Evolutionary conservation across 2,113 vertebrate genomes (phyloP), one percentile per base, ranked within the genome.

Genomic region (Talpa occidentalis): DNA sequence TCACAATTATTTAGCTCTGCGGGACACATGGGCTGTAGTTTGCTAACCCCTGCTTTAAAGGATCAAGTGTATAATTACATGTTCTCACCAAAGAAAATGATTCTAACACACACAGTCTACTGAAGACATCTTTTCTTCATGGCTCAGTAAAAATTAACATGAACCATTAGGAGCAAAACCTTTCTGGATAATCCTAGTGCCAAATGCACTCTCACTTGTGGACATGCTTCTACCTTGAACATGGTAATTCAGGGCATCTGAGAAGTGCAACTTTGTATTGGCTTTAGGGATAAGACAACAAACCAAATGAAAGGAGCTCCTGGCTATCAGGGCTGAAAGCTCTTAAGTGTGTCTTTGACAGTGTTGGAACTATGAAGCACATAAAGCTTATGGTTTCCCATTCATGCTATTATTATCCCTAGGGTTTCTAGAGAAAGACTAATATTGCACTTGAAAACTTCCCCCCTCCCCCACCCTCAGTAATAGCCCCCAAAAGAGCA

Each of bases 401-500:
- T 87, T 64, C 42, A 73, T 44, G 64, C 28, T 93, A 49, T 67
- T 62, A 78, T 28, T 72, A 72, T 66, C 90, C 54, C 94, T 40
- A 64, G 83, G 79, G 91, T n/a, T 91, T 94, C 79, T n/a, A 66
- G 42, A 79, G 76, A 84, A 96, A 85, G 84, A 94, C 83, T 84
- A 88, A 92, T 66, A 90, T 35, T 90, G 77, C 8, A 59, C 49
- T 80, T 82, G 83, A 74, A 93, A 76, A 54, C 60, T 59, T 10
- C 56, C 21, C 49, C 82, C 60, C 4, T 0, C 9, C 47, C 80
- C 60, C 14, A 0, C 5, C 59, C 73, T 22, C 5, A 3, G 56
- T 87, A 82, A 97, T n/a, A 91, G 62, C 79, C 44, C 96, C 91
- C 81, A 3, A 84, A 91, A 93, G 91, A 95, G 93, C 89, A 96